These are phyloP conservation scores for Calameuta pallipes DNA, from an alignment of 2,888 invertebrate genomes.

Conservation along the genomic window DNA sequence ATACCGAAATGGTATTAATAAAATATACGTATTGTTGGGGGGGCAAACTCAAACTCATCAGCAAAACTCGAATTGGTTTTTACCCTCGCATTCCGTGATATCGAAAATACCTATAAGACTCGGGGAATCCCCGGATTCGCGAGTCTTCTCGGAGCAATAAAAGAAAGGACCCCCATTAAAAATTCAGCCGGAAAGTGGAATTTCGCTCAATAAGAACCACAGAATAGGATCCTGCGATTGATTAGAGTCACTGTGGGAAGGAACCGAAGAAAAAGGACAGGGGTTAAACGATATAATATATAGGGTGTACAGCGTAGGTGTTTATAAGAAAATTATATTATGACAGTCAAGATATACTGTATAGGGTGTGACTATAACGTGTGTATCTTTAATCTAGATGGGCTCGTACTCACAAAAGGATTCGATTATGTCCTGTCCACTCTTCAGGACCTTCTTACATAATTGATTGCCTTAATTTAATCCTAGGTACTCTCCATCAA, in stretches of 20 bases:
- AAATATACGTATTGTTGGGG: background rate
- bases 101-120: background rate
- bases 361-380: background rate
- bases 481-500: background rate
- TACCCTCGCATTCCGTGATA: background rate
- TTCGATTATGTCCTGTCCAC: background rate
- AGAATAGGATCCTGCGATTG: background rate
- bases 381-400: background rate
- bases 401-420: background rate
- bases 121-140: background rate
- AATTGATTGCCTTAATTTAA: background rate
- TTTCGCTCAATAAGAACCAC: background rate
- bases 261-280: too few species aligned
- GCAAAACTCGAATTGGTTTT: background rate
- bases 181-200: background rate
- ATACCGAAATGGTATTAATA: background rate
- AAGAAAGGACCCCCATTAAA: background rate
- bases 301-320: background rate
- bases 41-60: background rate
- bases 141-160: background rate
- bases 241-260: background rate
- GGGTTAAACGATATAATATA: background rate
- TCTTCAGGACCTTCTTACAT: background rate
- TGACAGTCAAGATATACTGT: background rate
- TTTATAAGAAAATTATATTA: background rate